Evolutionary conservation across 2,888 invertebrate genomes (phyloP).

Genomic region (Lagria hirta): DNA sequence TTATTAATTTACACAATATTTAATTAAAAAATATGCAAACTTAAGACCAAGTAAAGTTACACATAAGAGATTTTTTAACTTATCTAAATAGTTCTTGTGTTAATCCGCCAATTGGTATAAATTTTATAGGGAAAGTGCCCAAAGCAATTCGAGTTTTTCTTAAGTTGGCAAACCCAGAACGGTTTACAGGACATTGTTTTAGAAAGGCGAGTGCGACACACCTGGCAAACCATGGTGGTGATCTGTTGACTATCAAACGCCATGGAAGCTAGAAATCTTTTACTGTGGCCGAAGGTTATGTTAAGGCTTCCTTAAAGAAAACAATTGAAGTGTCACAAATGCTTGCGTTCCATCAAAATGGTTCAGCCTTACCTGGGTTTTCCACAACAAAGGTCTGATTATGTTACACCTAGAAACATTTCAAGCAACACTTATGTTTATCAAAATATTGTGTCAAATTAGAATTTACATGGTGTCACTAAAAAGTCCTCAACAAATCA

Average conservation of each 20-base stretch:
- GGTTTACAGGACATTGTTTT: constrained; percentile 32
- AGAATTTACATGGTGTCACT: constrained; percentile 5
- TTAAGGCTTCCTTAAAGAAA: constrained; percentile 28
- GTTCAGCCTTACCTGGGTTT: constrained; percentile 6
- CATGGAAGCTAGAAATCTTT: constrained; percentile 33
- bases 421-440: constrained; percentile 2
- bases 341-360: constrained; percentile 3
- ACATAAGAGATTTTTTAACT: constrained; percentile 20
- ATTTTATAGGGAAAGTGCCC: constrained; percentile 29
- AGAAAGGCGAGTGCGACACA: constrained; percentile 30
- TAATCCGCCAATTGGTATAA: constrained; percentile 30
- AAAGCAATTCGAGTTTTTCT: constrained; percentile 27
- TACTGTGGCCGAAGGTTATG: constrained; percentile 31
- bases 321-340: constrained; percentile 28
- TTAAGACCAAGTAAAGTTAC: constrained; percentile 23
- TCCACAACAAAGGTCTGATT: constrained; percentile 1
- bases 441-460: constrained; percentile 4
- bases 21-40: constrained; percentile 27
- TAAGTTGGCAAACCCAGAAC: constrained; percentile 25
- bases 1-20: constrained; percentile 25
- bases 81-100: constrained; percentile 23
- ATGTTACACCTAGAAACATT: not conserved
- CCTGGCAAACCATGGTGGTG: constrained; percentile 28
- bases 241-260: constrained; percentile 29
- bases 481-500: constrained; percentile 2